Base-by-base conservation (phyloP, 2,797 vertebrate species). In the Phrynocephalus vlangalii region DNA sequence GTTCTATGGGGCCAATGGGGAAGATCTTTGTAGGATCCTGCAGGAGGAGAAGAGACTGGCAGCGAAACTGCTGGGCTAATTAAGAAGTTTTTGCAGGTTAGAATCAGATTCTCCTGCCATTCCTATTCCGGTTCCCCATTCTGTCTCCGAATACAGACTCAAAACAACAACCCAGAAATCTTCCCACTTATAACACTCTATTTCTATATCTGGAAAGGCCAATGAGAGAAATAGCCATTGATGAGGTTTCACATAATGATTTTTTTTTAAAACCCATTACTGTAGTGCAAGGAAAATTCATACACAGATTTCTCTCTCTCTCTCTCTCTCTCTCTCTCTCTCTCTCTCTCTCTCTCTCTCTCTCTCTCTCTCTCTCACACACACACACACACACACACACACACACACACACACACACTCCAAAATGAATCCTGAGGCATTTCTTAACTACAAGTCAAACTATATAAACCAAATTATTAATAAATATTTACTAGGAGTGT, bases 51-150 rank as follows among this genome's bases (percentile, higher is more conserved):
- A 1, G 63, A 87, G 90, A 56, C 0, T 0, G 78, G 48, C 63
- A 22, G 67, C 48, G 26, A 22, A 83, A 83, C 24, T 18, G 24
- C 4, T 60, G 33, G 38, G 33, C 67, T 83, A 79, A 87, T 79
- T 87, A 79, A 83, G 33, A 78, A 26, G 66, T 79, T 83, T 48
- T 50, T 71, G 18, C 52, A 28, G 50, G 50, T 83, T 71, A 60
- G 38, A 71, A 16, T 38, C 1, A 44, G 50, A 87, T 71, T 87
- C 82, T 50, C 86, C 66, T 48, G 75, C 11, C 28, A 72, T 56
- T 30, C 10, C 73, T 38, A 16, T 30, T 6, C 10, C 3, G 1
- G 38, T 86, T 77, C 56, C 1, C 5, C 20, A 22, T 13, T 18
- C 9, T 67, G 52, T 10, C 28, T 26, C 67, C 30, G 71, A 24